Evolutionary conservation across 2,113 vertebrate species (phyloP).

Genomic region (Gopherus evgoodei): DNA sequence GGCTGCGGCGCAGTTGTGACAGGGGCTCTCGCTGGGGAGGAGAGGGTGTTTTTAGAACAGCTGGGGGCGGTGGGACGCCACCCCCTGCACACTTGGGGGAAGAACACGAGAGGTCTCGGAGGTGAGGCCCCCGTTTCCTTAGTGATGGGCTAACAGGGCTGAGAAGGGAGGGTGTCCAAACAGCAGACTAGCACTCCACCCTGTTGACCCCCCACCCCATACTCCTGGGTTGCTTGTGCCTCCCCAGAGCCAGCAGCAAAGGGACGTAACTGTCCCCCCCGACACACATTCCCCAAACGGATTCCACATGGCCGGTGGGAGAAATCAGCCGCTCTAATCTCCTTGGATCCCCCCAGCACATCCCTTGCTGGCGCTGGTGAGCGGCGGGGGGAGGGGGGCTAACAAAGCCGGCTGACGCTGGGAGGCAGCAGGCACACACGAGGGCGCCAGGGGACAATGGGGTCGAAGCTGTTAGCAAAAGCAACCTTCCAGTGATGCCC

Average conservation of each 20-base stretch:
- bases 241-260: not conserved
- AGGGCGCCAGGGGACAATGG: not conserved
- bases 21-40: not conserved
- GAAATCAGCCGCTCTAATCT: not conserved
- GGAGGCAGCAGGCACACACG: not conserved
- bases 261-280: not conserved
- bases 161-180: not conserved
- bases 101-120: not conserved
- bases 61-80: not conserved
- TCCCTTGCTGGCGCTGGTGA: not conserved
- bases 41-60: not conserved
- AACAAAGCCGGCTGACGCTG: not conserved
- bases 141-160: not conserved
- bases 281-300: not conserved
- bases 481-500: not conserved
- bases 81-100: not conserved
- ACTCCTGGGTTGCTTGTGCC: too few species aligned
- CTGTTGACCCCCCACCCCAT: not conserved
- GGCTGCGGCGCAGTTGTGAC: not conserved
- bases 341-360: not conserved
- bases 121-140: not conserved
- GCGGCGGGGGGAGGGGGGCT: not conserved
- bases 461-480: not conserved
- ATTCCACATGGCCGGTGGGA: not conserved
- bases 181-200: not conserved